These are phyloP conservation scores for Ganaspis sp. DNA, from an alignment of 1,140 invertebrate species.

Conservation along the genomic window DNA sequence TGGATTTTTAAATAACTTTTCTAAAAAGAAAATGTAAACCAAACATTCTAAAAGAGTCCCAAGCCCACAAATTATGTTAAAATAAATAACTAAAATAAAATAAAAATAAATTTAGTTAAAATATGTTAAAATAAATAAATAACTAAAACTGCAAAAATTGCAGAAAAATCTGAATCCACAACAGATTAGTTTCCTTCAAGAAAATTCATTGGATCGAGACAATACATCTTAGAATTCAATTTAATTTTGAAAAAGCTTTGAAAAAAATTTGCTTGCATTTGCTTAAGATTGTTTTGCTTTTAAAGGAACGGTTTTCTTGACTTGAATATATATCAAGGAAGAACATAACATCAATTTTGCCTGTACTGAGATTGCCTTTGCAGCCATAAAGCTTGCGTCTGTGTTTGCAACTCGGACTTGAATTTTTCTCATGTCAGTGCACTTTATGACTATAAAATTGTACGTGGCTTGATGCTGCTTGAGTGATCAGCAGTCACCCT, in stretches of 20 bases:
- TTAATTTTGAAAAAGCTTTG: background rate
- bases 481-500: slow-evolving; percentile 19
- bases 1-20: too few species aligned
- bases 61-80: too few species aligned
- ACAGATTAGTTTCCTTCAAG: too few species aligned
- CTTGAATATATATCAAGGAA: slow-evolving; percentile 1
- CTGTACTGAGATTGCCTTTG: slow-evolving; percentile 3
- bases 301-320: background rate
- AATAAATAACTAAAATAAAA: too few species aligned
- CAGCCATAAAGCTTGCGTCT: background rate
- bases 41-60: too few species aligned
- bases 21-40: too few species aligned
- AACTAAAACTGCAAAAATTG: too few species aligned
- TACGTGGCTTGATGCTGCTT: slow-evolving; percentile 15
- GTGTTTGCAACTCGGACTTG: slow-evolving; percentile 17
- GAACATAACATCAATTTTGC: background rate
- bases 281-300: background rate
- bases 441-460: slow-evolving; percentile 25
- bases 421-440: slow-evolving; percentile 23
- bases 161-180: too few species aligned
- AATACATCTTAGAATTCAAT: background rate
- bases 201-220: too few species aligned
- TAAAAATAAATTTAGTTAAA: too few species aligned
- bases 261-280: background rate
- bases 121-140: too few species aligned